These are phyloP conservation scores for Temnothorax rugatulus DNA, from an alignment of 2,888 invertebrate genomes.

Conservation along the genomic window DNA sequence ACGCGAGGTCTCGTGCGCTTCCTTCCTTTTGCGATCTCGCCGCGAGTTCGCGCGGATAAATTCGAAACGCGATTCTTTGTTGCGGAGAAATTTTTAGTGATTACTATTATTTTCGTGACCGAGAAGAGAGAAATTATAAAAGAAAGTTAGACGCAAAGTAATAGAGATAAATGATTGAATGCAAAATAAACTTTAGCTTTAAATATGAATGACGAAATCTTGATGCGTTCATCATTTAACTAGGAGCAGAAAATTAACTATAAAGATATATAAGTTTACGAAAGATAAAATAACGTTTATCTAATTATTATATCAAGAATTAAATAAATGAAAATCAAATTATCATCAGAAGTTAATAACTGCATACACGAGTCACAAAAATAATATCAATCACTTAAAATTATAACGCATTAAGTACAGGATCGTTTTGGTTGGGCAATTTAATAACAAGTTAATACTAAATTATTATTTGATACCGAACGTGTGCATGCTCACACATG, in stretches of 20 bases:
- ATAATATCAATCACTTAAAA: not conserved
- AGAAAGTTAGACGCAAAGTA: too few species aligned
- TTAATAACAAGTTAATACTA: not conserved
- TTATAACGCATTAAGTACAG: not conserved
- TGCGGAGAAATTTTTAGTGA: not conserved
- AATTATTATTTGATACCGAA: not conserved
- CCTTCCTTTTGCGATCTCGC: constrained; percentile 11
- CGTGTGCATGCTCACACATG: not conserved
- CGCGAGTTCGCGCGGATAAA: constrained; percentile 25
- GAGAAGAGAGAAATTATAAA: too few species aligned
- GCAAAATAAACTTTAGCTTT: not conserved
- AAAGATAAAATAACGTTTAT: not conserved
- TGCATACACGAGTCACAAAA: not conserved
- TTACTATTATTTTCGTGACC: not conserved
- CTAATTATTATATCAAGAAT: not conserved
- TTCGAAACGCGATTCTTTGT: not conserved
- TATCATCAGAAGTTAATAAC: not conserved
- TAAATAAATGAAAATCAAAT: not conserved
- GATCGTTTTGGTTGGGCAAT: not conserved
- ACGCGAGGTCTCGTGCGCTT: constrained; percentile 15
- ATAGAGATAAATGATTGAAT: not conserved
- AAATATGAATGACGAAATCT: not conserved
- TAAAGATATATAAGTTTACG: not conserved
- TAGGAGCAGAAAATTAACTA: not conserved
- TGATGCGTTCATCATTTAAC: not conserved